A percentile compares a stretch with the other conserved stretches of the same genome.
Evolutionary conservation across 2,113 vertebrate species (phyloP).

Genomic region (Fukomys damarensis): DNA sequence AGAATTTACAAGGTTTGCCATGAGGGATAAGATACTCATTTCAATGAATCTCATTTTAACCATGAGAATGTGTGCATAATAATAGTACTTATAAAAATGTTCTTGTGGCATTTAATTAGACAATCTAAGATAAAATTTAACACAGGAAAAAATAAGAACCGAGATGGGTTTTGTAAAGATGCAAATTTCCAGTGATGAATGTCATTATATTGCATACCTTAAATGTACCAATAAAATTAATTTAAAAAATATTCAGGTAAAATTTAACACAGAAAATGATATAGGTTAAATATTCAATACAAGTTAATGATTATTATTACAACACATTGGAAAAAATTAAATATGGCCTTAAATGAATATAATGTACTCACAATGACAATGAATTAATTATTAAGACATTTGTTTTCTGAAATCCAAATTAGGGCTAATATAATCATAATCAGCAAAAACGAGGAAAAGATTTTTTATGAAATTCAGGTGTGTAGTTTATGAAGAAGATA

Average conservation of each 20-base stretch:
- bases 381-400: neutral
- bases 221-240: too few species aligned
- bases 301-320: neutral
- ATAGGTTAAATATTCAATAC: neutral
- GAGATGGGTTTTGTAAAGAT: too few species aligned
- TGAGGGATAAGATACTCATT: neutral
- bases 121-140: neutral
- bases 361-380: constrained; percentile 5
- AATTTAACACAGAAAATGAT: neutral
- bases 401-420: neutral
- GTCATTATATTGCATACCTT: too few species aligned
- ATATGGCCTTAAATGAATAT: neutral
- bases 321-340: neutral
- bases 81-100: neutral
- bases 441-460: neutral
- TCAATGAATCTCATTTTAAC: neutral
- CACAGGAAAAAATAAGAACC: too few species aligned
- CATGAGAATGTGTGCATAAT: neutral
- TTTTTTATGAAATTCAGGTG: neutral
- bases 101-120: neutral
- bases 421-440: neutral
- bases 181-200: too few species aligned
- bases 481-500: neutral
- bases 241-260: too few species aligned
- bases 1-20: neutral